Conservation (phyloP, 2,888 invertebrate genomes). For the Zeuzera pyrina region DNA sequence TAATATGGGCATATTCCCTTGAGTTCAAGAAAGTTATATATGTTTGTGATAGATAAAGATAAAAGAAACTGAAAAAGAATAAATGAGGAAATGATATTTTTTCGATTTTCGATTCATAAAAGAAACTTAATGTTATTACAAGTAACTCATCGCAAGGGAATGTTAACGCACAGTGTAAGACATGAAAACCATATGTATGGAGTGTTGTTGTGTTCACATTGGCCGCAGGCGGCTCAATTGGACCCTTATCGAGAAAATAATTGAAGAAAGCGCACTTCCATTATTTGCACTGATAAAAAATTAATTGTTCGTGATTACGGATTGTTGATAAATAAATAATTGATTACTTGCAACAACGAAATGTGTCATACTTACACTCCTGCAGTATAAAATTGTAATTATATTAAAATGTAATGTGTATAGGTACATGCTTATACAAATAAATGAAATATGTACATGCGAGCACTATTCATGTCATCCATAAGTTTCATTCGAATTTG, state of each 20-base stretch:
- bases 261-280: conserved; percentile 55
- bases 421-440: no score
- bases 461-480: conserved; percentile 23
- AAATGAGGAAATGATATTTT: conserved; percentile 6
- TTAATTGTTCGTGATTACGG: conserved; percentile 63
- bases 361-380: conserved; percentile 27
- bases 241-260: conserved; percentile 66
- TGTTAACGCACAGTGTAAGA: conserved; percentile 41
- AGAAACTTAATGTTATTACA: conserved; percentile 29
- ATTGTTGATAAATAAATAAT: conserved; percentile 60
- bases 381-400: no score
- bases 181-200: conserved; percentile 51
- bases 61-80: no score
- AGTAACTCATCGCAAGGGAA: conserved; percentile 35
- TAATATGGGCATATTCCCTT: no score
- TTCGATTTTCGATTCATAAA: conserved; percentile 16
- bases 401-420: no score
- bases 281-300: conserved; percentile 54
- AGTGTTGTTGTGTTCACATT: conserved; percentile 55
- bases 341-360: conserved; percentile 44
- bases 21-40: no score
- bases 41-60: no score
- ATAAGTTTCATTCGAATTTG: conserved; percentile 25
- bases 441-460: conserved; percentile 22
- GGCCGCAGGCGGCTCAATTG: conserved; percentile 59